Evolutionary conservation across 2,113 vertebrate genomes (phyloP).

Genomic region (Panurus biarmicus): DNA sequence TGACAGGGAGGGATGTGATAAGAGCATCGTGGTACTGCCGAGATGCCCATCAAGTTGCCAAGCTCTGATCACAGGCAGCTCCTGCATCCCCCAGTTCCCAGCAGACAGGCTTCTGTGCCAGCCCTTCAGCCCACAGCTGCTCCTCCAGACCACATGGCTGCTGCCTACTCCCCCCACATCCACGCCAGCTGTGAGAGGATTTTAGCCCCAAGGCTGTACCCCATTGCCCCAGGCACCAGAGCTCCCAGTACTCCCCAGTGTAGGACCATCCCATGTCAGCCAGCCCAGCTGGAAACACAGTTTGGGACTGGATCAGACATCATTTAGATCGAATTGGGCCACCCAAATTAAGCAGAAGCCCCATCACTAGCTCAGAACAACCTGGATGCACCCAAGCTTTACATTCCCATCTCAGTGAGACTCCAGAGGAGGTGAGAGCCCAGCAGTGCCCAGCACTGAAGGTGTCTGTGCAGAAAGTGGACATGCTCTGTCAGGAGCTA

Average conservation of each 20-base stretch:
- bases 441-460: neutral
- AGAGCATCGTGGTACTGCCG: accelerated
- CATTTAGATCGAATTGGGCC: neutral
- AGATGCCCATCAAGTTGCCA: accelerated
- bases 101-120: neutral
- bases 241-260: neutral
- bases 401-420: neutral
- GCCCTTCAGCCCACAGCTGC: neutral
- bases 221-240: neutral
- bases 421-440: neutral
- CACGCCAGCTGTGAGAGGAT: accelerated
- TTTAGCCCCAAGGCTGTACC: neutral
- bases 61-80: neutral
- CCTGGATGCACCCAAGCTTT: accelerated
- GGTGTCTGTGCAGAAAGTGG: neutral
- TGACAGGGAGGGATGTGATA: neutral
- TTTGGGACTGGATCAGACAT: neutral
- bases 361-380: neutral
- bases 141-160: accelerated
- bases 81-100: neutral
- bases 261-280: neutral
- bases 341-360: neutral
- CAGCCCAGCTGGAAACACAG: neutral
- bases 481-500: neutral
- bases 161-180: neutral